These are phyloP conservation scores for Ectobius pallidus DNA, from an alignment of 2,888 invertebrate genomes.

Conservation along the genomic window DNA sequence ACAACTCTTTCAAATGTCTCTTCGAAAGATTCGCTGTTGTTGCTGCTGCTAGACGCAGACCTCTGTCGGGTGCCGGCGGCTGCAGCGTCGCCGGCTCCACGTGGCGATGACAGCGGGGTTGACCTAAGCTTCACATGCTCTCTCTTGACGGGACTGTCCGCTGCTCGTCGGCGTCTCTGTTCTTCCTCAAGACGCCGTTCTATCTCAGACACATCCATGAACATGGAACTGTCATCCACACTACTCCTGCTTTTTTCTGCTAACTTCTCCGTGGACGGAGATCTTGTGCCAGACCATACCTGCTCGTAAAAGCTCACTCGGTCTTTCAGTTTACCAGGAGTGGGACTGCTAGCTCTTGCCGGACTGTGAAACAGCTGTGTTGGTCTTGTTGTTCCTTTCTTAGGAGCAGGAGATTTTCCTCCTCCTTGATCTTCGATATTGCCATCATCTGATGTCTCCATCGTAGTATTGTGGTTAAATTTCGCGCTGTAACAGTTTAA, in stretches of 20 bases:
- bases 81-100: constrained; percentile 57
- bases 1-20: constrained; percentile 60
- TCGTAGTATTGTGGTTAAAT: not conserved
- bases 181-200: constrained; percentile 64
- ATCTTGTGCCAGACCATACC: constrained; percentile 61
- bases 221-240: constrained; percentile 51
- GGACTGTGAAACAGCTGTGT: not conserved
- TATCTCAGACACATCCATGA: constrained; percentile 64
- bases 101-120: constrained; percentile 50
- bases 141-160: constrained; percentile 59
- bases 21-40: constrained; percentile 55
- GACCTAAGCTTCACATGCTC: constrained; percentile 30
- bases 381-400: constrained; percentile 33
- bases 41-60: constrained; percentile 46
- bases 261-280: constrained; percentile 50
- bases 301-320: constrained; percentile 82
- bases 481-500: not conserved
- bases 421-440: constrained; percentile 23
- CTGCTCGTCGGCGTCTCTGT: constrained; percentile 57
- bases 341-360: constrained; percentile 45
- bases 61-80: constrained; percentile 58
- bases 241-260: constrained; percentile 40
- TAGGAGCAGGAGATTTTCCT: constrained; percentile 39
- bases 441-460: constrained; percentile 24
- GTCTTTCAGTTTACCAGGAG: constrained; percentile 66